Evolutionary conservation across 2,888 invertebrate species (phyloP), one percentile per base, ranked within the genome.

Genomic region (Caenorhabditis parvicauda): DNA sequence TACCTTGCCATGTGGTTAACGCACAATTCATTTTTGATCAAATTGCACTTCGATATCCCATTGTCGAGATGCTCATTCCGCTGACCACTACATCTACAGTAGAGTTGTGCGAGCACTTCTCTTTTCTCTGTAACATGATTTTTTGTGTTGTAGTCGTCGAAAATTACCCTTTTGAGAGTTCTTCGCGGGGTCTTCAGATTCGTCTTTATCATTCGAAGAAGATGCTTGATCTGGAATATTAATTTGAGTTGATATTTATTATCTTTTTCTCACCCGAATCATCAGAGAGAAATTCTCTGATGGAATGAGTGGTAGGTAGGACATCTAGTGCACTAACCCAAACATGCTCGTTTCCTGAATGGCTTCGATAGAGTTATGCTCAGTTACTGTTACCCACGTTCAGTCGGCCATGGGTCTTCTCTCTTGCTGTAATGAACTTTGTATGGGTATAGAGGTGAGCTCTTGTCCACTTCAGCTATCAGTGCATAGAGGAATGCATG

Each of bases 281-380:
- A n/a, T n/a, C n/a, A n/a, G n/a, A n/a, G n/a, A n/a, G n/a, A n/a
- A n/a, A n/a, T n/a, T n/a, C 14, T 19, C 35, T 22, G 14, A 55
- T n/a, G 21, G 35, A 41, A 7, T 52, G 51, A 3, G 35, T 46
- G 28, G 46, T 57, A 1, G 57, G 45, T 6, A 57, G 41, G 14
- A 57, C 24, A 27, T 57, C 51, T 19, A 22, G 46, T 5, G 57
- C 46, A 44, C 43, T 43, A n/a, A 25, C 57, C 57, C 57, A 57
- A 17, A 46, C 21, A 38, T 25, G 52, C 17, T 32, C 39, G 17
- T 24, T 39, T 29, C 24, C 57, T 57, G 22, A 4, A 46, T 38
- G 2, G n/a, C 9, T 32, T 32, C 35, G 35, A 32, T 9, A 32
- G 9, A n/a, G n/a, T 12, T 32, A 32, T 32, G 9, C n/a, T 32